Conservation (phyloP, 2,888 invertebrate species). For the Plagodis pulveraria region DNA sequence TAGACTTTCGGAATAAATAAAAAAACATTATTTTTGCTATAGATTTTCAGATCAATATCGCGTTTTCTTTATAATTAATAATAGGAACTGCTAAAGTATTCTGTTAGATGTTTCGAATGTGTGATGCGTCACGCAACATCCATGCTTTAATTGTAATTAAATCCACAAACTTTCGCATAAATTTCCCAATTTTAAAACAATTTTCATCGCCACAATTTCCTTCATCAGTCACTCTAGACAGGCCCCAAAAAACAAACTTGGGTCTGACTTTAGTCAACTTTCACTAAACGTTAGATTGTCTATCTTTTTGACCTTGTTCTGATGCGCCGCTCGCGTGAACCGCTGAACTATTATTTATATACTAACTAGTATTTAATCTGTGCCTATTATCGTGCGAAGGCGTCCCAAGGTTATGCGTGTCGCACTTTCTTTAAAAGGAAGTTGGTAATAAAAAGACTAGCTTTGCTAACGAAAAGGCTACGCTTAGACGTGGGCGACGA, state of each 20-base stretch:
- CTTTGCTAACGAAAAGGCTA: slow-evolving; percentile 7
- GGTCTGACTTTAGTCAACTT: slow-evolving; percentile 2
- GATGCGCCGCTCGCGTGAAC: slow-evolving; percentile 37
- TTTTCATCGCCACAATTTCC: neutral
- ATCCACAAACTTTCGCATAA: too few relatives aligned
- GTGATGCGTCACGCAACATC: too few relatives aligned
- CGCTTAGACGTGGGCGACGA: neutral
- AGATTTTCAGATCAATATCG: too few relatives aligned
- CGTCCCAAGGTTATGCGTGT: slow-evolving; percentile 31
- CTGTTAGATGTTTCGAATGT: too few relatives aligned
- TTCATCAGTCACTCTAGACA: slow-evolving; percentile 10
- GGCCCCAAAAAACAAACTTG: slow-evolving; percentile 10
- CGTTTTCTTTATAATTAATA: too few relatives aligned
- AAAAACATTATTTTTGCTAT: too few relatives aligned
- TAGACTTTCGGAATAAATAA: too few relatives aligned
- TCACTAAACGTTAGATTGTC: slow-evolving; percentile 2
- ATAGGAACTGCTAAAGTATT: too few relatives aligned
- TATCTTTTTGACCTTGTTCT: slow-evolving; percentile 28
- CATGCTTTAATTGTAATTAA: too few relatives aligned
- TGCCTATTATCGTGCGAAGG: neutral
- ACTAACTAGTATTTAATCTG: neutral
- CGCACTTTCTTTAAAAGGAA: slow-evolving; percentile 20
- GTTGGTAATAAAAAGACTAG: slow-evolving; percentile 11
- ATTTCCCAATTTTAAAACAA: neutral
- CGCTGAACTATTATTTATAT: slow-evolving; percentile 7